These are phyloP conservation scores for Motacilla alba DNA, from an alignment of 2,113 vertebrate species.

Conservation along the genomic window DNA sequence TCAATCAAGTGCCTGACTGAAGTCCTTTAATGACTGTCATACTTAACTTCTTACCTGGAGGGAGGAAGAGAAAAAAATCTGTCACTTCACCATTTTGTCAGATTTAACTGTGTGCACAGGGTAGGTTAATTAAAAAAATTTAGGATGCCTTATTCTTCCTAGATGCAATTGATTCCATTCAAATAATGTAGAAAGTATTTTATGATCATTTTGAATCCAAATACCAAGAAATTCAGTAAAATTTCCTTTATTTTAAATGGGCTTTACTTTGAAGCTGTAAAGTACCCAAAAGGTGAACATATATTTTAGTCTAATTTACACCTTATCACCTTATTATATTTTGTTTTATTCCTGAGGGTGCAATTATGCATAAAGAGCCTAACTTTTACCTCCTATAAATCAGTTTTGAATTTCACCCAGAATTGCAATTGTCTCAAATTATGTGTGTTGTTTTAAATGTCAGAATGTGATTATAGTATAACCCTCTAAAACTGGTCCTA, in stretches of 20 bases:
- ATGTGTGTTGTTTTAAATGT: background rate
- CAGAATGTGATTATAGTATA: background rate
- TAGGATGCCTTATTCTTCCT: background rate
- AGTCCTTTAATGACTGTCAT: background rate
- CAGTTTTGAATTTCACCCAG: background rate
- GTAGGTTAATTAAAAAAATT: background rate
- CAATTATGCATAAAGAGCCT: background rate
- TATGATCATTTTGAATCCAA: background rate
- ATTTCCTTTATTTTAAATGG: background rate
- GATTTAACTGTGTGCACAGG: background rate
- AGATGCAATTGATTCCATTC: background rate
- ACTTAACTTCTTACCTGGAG: background rate
- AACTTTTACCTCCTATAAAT: background rate
- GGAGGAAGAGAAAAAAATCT: background rate
- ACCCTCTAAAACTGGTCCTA: background rate
- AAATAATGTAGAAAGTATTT: background rate
- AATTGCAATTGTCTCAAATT: conserved; percentile 6
- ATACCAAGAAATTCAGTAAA: background rate
- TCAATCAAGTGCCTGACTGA: background rate
- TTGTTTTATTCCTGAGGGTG: background rate
- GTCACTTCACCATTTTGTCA: background rate
- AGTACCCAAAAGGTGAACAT: background rate
- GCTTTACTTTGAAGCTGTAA: background rate
- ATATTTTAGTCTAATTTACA: background rate
- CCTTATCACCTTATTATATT: conserved; percentile 16